Evolutionary conservation across 2,113 vertebrate species (phyloP).

Genomic region (Tamias sibiricus): DNA sequence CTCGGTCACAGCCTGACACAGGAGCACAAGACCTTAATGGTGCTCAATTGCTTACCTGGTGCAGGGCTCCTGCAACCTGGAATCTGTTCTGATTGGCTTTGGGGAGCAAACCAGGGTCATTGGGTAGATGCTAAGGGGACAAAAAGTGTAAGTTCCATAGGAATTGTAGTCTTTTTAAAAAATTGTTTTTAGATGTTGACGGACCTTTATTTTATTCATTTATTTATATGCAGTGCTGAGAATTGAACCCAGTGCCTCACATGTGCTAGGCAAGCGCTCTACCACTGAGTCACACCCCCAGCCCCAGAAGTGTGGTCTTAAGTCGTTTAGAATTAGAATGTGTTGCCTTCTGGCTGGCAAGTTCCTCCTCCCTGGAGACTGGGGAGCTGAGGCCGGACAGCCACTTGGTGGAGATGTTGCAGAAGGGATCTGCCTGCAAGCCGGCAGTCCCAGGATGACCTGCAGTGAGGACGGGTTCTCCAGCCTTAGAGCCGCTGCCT

Average conservation of each 20-base stretch:
- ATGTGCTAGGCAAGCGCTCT: too few species aligned
- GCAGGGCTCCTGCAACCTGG: too few species aligned
- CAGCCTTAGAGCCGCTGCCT: rapidly evolving
- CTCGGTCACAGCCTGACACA: rapidly evolving
- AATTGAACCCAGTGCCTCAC: too few species aligned
- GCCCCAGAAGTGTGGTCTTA: neutral
- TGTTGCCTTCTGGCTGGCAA: neutral
- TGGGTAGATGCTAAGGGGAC: neutral
- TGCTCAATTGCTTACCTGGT: neutral
- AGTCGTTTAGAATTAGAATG: neutral
- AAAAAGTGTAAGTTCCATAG: neutral
- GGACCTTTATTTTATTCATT: too few species aligned
- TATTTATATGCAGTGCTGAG: too few species aligned
- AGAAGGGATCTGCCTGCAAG: neutral
- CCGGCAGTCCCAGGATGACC: neutral
- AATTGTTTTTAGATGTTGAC: too few species aligned
- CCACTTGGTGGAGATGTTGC: constrained; percentile 69
- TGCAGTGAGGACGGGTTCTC: rapidly evolving
- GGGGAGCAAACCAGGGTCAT: neutral
- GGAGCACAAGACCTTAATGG: neutral
- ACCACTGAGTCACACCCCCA: too few species aligned
- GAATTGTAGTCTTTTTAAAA: neutral
- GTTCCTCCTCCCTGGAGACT: neutral
- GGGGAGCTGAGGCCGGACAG: neutral
- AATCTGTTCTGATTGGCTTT: neutral